These are phyloP conservation scores for Pristionchus maxplancki DNA, from an alignment of 2,888 invertebrate genomes.

Conservation along the genomic window DNA sequence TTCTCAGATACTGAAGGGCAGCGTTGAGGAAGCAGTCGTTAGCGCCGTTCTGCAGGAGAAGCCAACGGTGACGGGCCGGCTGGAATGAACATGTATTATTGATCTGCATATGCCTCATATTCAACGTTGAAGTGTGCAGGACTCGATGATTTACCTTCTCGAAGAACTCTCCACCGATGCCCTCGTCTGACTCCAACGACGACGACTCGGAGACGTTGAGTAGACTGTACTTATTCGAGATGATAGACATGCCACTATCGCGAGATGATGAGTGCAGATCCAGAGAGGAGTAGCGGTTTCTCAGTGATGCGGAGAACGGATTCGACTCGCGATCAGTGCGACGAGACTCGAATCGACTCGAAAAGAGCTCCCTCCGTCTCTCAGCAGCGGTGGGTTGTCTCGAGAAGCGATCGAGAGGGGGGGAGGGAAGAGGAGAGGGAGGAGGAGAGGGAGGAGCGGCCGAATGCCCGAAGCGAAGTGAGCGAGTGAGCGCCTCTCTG, in stretches of 20 bases:
- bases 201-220: neutral
- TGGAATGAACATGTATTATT: neutral
- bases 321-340: neutral
- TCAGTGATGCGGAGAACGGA: neutral
- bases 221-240: too few relatives aligned
- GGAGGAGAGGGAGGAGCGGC: neutral
- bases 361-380: neutral
- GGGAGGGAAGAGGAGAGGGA: neutral
- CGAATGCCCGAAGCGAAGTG: neutral
- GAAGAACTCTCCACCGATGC: neutral
- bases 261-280: neutral
- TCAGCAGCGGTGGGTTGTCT: neutral
- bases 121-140: too few relatives aligned
- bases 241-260: too few relatives aligned
- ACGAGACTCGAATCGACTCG: neutral
- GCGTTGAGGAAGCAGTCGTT: slow-evolving; percentile 19
- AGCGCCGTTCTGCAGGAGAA: neutral
- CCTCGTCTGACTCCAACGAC: neutral
- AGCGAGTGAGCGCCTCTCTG: neutral
- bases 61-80: neutral
- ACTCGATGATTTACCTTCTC: neutral
- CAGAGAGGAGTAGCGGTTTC: neutral
- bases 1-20: neutral
- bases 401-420: neutral
- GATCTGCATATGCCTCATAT: too few relatives aligned